Base-by-base conservation (phyloP, 2,888 invertebrate species). In the Linnaemya tessellans region DNA sequence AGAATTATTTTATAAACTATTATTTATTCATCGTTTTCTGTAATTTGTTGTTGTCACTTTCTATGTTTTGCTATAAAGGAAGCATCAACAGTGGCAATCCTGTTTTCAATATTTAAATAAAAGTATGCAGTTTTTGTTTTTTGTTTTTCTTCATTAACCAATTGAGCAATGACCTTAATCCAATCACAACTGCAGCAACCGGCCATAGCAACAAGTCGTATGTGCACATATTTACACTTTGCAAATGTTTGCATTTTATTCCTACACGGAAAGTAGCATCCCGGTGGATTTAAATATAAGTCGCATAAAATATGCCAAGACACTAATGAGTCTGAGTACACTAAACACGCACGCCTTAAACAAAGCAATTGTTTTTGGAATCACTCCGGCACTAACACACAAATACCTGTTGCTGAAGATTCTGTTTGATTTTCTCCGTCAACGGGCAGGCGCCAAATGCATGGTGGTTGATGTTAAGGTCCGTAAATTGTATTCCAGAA, bases 211-310 rank as follows among this genome's bases (percentile, higher is more conserved):
- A 38, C 22, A 49, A 38, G 9, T 3, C 51, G 38, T 30, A 13
- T 46, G 5, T 30, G 30, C 2, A 30, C 49, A 46, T 25, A 20
- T 49, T 54, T 11, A 62, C 30, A 62, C 22, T 46, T n/a, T n/a
- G 11, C 38, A 67, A 25, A 46, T 67, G 58, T 82, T 51, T 78
- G 35, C 46, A 15, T 73, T 58, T n/a, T n/a, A n/a, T 35, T 43
- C 18, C 20, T 71, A 43, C 41, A 67, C 30, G 15, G 11, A 73
- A 67, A 54, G 25, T 78, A 51, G 20, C 78, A 78, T 71, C 67
- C 49, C 78, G 35, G 60, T 60, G 73, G 87, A 89, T 89, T 73
- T 89, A 89, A 89, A 89, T 89, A 89, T 89, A 89, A 88, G 79
- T 84, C 87, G 88, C 87, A 87, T 89, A 88, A 87, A 88, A 88